Conservation (phyloP, 1,140 invertebrate species). For the Heliothis virescens region DNA sequence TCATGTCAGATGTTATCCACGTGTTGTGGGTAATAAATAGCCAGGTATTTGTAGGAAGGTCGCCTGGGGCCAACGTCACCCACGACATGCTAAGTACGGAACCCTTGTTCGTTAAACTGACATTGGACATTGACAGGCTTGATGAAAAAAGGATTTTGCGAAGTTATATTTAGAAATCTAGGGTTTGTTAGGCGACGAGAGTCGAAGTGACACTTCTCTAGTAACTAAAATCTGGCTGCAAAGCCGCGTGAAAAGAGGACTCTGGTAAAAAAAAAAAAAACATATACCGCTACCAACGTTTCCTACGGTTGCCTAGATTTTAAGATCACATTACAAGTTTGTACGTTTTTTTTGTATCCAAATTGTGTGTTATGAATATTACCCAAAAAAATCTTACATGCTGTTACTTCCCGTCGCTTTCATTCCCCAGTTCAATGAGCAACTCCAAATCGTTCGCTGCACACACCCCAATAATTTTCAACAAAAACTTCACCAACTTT, state of each 20-base stretch:
- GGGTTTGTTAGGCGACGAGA: background rate
- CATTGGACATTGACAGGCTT: constrained; percentile 14
- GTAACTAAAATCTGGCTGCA: too few relatives aligned
- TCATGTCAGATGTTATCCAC: constrained; percentile 3
- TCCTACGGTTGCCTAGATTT: background rate
- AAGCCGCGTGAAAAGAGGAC: too few relatives aligned
- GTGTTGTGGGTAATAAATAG: background rate
- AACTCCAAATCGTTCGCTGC: background rate
- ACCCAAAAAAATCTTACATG: background rate
- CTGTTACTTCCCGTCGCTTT: background rate
- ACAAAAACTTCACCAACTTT: constrained; percentile 20
- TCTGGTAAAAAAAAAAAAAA: background rate
- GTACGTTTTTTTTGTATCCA: too few relatives aligned
- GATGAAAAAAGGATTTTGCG: constrained; percentile 12
- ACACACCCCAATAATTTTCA: constrained; percentile 1
- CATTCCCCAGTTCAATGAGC: background rate
- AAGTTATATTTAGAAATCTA: too few relatives aligned
- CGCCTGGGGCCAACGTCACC: background rate
- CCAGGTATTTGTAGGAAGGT: background rate
- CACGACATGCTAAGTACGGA: background rate
- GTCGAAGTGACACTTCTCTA: too few relatives aligned
- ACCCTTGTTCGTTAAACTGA: constrained; percentile 17
- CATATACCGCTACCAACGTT: background rate
- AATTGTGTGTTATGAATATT: background rate
- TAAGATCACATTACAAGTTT: too few relatives aligned